A percentile compares a stretch with the other conserved stretches of the same genome.
Evolutionary conservation across 2,113 vertebrate species (phyloP).

Genomic region (Rhinolophus ferrumequinum): DNA sequence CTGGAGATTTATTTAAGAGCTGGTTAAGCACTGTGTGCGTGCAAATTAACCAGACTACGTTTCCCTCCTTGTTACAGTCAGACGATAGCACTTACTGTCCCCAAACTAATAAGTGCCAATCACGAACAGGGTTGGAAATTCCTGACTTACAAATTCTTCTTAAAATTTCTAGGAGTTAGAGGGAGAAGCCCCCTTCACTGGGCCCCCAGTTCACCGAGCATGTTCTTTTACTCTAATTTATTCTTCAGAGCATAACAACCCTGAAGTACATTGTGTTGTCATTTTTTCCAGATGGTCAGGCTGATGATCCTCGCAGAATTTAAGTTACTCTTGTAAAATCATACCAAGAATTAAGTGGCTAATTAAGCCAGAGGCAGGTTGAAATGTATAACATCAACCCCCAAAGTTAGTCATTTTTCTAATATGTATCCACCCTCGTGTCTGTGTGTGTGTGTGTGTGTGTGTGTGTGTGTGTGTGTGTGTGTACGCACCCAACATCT

Average conservation of each 20-base stretch:
- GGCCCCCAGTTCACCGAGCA: not conserved
- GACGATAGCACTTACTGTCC: not conserved
- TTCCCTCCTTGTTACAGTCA: not conserved
- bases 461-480: too few species aligned
- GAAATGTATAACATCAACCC: not conserved
- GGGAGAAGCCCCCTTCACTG: not conserved
- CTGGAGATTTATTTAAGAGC: not conserved
- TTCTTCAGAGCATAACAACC: not conserved
- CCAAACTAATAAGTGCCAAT: not conserved
- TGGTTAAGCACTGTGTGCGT: not conserved
- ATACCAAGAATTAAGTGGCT: not conserved
- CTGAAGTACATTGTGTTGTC: accelerated
- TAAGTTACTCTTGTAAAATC: not conserved
- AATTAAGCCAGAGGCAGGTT: not conserved
- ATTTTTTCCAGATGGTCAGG: not conserved
- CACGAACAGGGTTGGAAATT: not conserved
- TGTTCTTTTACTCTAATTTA: not conserved
- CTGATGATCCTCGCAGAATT: not conserved
- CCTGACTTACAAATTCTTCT: not conserved
- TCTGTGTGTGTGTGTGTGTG: too few species aligned
- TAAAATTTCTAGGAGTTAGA: not conserved
- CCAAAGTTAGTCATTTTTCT: not conserved
- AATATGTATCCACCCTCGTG: too few species aligned
- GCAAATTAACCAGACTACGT: not conserved
- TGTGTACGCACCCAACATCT: too few species aligned